phyloP scores from a whole-genome alignment of 2,113 vertebrate genomes.

The Entomyzon cyanotis region DNA sequence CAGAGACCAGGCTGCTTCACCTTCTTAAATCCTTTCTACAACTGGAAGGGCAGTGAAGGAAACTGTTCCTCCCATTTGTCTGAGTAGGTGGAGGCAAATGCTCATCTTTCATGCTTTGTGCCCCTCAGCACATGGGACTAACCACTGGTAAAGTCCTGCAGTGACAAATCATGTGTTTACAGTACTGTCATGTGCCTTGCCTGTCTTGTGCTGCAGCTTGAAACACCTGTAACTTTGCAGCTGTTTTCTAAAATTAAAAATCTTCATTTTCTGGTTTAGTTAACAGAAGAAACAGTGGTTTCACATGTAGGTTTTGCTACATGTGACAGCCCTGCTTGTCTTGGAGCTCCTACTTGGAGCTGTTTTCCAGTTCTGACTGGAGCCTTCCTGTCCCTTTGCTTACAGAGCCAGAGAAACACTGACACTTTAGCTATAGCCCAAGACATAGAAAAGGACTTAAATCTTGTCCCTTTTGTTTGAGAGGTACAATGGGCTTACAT shows the following conservation, averaged over 20 bases:
- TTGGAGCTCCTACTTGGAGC: background rate
- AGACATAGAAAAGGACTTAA: background rate
- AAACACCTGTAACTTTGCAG: background rate
- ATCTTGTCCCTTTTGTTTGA: fast-evolving
- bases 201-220: fast-evolving
- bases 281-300: background rate
- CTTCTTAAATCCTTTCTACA: background rate
- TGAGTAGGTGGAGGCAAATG: background rate
- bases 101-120: fast-evolving
- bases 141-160: background rate
- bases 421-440: fast-evolving
- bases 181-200: background rate
- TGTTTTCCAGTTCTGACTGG: background rate
- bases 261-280: background rate
- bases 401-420: background rate
- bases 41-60: background rate
- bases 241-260: background rate
- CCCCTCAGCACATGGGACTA: fast-evolving
- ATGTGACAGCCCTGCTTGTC: background rate
- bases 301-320: fast-evolving
- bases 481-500: fast-evolving
- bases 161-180: background rate
- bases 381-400: background rate
- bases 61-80: fast-evolving
- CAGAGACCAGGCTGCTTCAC: background rate